Base-by-base conservation (phyloP, 2,888 invertebrate genomes). In the Mamestra brassicae region DNA sequence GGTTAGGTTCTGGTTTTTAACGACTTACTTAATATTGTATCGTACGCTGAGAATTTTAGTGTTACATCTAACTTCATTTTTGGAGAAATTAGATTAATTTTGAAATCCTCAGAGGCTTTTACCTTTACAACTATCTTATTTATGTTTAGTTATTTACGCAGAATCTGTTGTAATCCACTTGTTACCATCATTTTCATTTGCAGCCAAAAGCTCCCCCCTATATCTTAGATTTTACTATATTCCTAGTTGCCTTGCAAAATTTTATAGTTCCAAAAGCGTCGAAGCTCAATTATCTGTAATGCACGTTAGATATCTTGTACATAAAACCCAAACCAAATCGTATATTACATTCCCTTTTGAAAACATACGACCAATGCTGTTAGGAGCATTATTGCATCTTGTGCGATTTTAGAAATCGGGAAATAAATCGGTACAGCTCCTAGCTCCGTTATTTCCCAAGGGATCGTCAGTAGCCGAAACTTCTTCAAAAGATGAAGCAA, bases 391-490 rank as follows among this genome's bases (percentile, higher is more conserved):
- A 84, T 77, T 85, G 77, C 77, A 77, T 76, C 42, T 77, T 61
- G 76, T 75, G 66, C 76, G 74, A 84, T 78, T 86, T 76, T 72
- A 78, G 74, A 78, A 80, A 81, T 81, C 73, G 65, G 58, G 68
- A 73, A 78, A 82, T 83, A 86, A 83, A 86, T 84, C 76, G 74
- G 71, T 78, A 76, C 54, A 71, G 79, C 71, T 80, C 62, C 61
- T 62, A 75, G 65, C 78, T 76, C 68, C 57, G 74, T 86, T 86
- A 86, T 86, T 86, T 86, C 86, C 84, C 86, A 65, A 26, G 86
- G 80, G 86, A 63, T 78, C 71, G 63, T 72, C 57, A 71, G 62
- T 67, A 86, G 76, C 76, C 74, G 42, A 78, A 76, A 74, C 68
- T 78, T 78, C 61, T 71, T 73, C 58, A 80, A 82, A 84, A 82